Conservation (phyloP, 53 echinoderm and acorn worm species). For the Astropecten irregularis region DNA sequence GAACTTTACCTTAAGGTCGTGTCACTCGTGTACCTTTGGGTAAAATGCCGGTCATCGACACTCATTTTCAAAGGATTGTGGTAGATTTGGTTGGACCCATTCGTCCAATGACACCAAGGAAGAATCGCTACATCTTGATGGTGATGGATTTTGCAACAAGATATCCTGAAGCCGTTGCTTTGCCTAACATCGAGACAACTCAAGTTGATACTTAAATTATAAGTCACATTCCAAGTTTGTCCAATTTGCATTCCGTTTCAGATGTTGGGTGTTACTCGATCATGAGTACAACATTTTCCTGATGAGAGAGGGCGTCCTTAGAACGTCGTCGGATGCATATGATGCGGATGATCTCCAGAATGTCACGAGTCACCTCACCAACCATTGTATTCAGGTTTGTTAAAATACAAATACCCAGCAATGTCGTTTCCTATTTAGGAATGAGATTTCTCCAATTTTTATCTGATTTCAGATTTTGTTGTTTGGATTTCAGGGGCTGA, state of each 20-base stretch:
- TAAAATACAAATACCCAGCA: neutral
- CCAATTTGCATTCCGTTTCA: too few relatives aligned
- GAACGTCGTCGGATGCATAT: conserved; percentile 79
- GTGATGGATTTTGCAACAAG: conserved; percentile 50
- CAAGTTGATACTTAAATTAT: too few relatives aligned
- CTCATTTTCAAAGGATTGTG: conserved; percentile 40
- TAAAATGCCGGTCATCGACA: conserved; percentile 40
- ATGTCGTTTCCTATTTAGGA: too few relatives aligned
- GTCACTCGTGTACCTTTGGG: conserved; percentile 52
- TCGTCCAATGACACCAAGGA: conserved; percentile 23
- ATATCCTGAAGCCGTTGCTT: conserved; percentile 56
- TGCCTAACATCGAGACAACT: conserved; percentile 40
- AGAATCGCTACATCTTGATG: conserved; percentile 50
- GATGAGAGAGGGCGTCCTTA: conserved; percentile 80
- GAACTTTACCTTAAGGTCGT: conserved; percentile 46
- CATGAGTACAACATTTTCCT: conserved; percentile 76
- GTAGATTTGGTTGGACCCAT: conserved; percentile 62
- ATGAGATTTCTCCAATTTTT: too few relatives aligned
- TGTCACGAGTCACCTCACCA: conserved; percentile 75
- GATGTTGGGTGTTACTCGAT: conserved; percentile 87
- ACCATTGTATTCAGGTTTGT: conserved; percentile 84
- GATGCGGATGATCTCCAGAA: conserved; percentile 55
- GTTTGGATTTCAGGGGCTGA: too few relatives aligned
- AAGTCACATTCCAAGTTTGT: too few relatives aligned
- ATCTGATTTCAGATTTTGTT: too few relatives aligned